These are phyloP conservation scores for Syndactyla subalaris DNA, from an alignment of 2,797 vertebrate genomes.

Conservation along the genomic window DNA sequence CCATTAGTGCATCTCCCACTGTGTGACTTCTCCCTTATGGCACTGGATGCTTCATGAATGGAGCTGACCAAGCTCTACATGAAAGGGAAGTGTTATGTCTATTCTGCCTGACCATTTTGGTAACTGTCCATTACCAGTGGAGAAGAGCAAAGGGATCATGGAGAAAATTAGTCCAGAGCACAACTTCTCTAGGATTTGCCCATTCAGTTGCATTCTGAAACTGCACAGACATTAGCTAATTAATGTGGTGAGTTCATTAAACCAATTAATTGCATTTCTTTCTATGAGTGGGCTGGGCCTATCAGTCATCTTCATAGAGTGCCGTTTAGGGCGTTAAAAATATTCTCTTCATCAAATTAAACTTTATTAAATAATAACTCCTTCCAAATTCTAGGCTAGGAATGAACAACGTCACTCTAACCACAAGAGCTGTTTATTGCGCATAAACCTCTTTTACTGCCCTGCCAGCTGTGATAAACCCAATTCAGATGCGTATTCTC, in stretches of 20 bases:
- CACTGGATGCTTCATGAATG: not conserved
- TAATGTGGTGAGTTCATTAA: slow-evolving; percentile 67
- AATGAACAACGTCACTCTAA: slow-evolving; percentile 64
- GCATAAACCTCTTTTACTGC: slow-evolving; percentile 57
- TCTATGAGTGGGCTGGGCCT: slow-evolving; percentile 57
- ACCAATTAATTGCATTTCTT: slow-evolving; percentile 68
- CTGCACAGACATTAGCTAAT: slow-evolving; percentile 60
- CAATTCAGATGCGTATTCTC: slow-evolving; percentile 61
- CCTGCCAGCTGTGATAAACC: slow-evolving; percentile 65
- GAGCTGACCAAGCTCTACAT: fast-evolving
- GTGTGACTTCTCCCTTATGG: not conserved
- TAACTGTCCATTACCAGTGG: not conserved
- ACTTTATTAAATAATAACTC: slow-evolving; percentile 71
- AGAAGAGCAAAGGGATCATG: not conserved
- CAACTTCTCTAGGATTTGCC: slow-evolving; percentile 14
- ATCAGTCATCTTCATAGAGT: slow-evolving; percentile 65
- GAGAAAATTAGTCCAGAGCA: not conserved
- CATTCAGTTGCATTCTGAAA: slow-evolving; percentile 38
- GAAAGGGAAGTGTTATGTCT: fast-evolving
- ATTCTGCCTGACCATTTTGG: not conserved
- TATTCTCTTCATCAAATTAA: slow-evolving; percentile 71
- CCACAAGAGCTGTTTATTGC: slow-evolving; percentile 58
- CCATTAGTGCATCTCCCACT: not conserved
- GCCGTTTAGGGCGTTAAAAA: slow-evolving; percentile 67
- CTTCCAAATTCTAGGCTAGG: slow-evolving; percentile 56